Percentiles rank a stretch among this genome's conserved stretches.
phyloP scores from a whole-genome alignment of 2,888 invertebrate species.

The Patella ulyssiponensis region DNA sequence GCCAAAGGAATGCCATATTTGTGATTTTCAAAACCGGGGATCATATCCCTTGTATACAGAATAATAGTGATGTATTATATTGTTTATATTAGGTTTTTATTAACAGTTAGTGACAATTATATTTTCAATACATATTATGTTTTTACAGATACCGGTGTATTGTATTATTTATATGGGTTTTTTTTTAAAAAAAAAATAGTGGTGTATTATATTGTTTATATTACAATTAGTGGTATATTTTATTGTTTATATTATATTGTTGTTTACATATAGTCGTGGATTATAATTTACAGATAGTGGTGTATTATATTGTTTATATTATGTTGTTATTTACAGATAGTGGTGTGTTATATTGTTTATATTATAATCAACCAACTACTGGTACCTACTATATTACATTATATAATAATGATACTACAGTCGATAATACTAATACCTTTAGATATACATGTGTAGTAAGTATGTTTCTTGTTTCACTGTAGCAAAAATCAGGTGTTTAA shows the following conservation, averaged over 20 bases:
- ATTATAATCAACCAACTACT: slow-evolving; percentile 22
- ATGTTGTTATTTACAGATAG: slow-evolving; percentile 38
- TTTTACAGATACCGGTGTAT: slow-evolving; percentile 47
- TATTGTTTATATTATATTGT: neutral
- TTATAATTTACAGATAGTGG: no score
- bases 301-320: neutral
- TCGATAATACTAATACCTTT: slow-evolving; percentile 50
- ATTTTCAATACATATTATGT: neutral
- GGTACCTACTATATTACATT: slow-evolving; percentile 42
- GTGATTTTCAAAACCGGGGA: no score
- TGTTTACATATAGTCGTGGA: no score
- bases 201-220: no score
- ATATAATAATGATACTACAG: slow-evolving; percentile 49
- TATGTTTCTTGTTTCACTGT: slow-evolving; percentile 3
- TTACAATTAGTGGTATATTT: neutral
- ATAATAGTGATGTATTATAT: no score
- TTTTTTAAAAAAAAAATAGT: no score
- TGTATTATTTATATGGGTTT: slow-evolving; percentile 43
- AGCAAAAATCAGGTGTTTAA: no score
- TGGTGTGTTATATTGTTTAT: slow-evolving; percentile 48
- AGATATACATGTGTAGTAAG: slow-evolving; percentile 54
- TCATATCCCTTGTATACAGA: no score
- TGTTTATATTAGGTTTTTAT: no score
- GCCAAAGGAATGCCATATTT: no score
- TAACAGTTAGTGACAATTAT: neutral